Conservation (phyloP, 1,140 invertebrate species). For the Polypedilum pembai region DNA sequence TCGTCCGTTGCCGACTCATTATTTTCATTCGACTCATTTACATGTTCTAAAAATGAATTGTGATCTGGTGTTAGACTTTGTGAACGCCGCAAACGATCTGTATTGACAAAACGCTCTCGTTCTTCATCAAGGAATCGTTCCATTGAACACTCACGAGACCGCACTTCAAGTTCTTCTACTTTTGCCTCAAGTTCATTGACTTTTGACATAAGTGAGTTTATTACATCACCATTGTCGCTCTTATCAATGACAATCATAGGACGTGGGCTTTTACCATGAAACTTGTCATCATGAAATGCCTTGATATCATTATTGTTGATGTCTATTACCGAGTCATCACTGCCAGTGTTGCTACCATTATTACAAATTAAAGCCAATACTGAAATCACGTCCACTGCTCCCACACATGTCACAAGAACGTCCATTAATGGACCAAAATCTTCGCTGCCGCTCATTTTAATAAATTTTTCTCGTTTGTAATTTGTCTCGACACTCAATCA, state of each 20-base stretch:
- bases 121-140: not conserved
- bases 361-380: not conserved
- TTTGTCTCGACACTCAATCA: not conserved
- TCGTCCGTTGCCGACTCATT: not conserved
- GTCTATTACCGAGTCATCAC: not conserved
- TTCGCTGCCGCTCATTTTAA: not conserved
- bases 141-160: slow-evolving; percentile 10
- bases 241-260: not conserved
- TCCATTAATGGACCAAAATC: slow-evolving; percentile 25
- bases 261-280: not conserved
- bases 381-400: not conserved
- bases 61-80: not conserved
- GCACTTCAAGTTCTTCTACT: not conserved
- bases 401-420: not conserved
- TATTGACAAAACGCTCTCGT: not conserved
- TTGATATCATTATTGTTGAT: slow-evolving; percentile 16
- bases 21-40: not conserved
- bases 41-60: not conserved
- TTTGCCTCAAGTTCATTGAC: slow-evolving; percentile 6
- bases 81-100: not conserved
- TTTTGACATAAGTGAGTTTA: not conserved
- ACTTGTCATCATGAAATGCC: not conserved
- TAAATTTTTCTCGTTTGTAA: not conserved
- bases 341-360: not conserved
- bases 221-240: not conserved